Base-by-base conservation (phyloP, 1,140 invertebrate genomes). In the Bombus turneri region DNA sequence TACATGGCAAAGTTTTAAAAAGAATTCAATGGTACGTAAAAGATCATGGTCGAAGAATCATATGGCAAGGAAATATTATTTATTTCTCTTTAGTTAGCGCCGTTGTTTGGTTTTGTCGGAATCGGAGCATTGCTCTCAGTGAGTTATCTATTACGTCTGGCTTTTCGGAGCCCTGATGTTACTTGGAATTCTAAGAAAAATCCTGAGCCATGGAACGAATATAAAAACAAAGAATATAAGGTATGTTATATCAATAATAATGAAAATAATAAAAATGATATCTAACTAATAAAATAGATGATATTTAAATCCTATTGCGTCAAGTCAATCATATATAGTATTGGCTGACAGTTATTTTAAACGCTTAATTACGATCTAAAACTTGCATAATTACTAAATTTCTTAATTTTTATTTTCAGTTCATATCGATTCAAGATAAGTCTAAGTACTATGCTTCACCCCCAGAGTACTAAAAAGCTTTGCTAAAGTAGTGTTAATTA, bases 181-280 rank as follows among this genome's bases (percentile, higher is more conserved):
- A 95, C 97, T 73, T 98, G 98, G 98, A 96, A 96, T 87, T 96
- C 96, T 69, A 96, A 95, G 71, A 93, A 91, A 37, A 98, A 98
- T 91, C 96, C 97, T 6, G 97, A 98, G 91, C 98, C 98, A 10
- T 98, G 97, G 97, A 95, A 98, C 89, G 96, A 97, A 83, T 98
- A 97, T 93, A 95, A 96, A 75, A 94, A 96, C 77, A 98, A 98
- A 92, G 97, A 97, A 90, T 98, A 98, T 92, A 98, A 98, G 96
- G 98, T 98, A 95, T 72, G 82, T 91, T 96, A 95, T 22, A 12
- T 12, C 2, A 72, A 31, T 53, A 68, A 25, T n/a, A 74, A 15
- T 10, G 4, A 9, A 10, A 66, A 74, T 22, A 15, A 37, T 34
- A 25, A 9, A 8, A 64, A 2, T 25, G 22, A 28, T 28, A 28